Base-by-base conservation (phyloP, 2,888 invertebrate genomes). In the Aelia acuminata region DNA sequence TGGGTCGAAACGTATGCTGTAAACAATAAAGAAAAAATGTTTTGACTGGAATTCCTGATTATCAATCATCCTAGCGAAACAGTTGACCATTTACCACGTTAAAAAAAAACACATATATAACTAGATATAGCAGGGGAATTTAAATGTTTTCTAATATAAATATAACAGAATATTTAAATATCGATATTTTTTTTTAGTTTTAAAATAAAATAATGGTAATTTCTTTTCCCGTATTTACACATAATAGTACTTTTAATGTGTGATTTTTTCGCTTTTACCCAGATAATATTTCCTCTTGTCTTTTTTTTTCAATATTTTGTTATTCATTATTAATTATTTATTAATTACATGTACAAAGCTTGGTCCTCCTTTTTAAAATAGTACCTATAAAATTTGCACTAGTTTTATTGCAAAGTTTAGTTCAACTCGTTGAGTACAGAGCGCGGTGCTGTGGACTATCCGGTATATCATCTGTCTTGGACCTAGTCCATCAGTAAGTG, bases 401-500 rank as follows among this genome's bases (percentile, higher is more conserved):
- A 1, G 43, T n/a, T 43, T 80, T 80, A 43, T 80, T 80, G 80
- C 80, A 80, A 80, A 43, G 15, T 11, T n/a, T 80, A 80, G 80
- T 80, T 80, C 13, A 47, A 43, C 80, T n/a, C 13, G 43, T 4
- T 80, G 43, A 47, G 15, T 20, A 43, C 80, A 80, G 80, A 80
- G 80, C 43, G 80, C 80, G 43, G 43, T 43, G 80, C 22, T 3
- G 39, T 47, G 13, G 43, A 80, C 43, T 22, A 47, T 11, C 11
- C n/a, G 43, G 43, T 80, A 80, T 80, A 80, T 80, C 80, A 80
- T 80, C 80, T 43, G 43, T 47, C n/a, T 43, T 80, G 80, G 80
- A 80, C 47, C 43, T 80, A 43, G n/a, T n/a, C 39, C 80, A 43
- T 80, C 80, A 80, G 80, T 80, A 13, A 80, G 80, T 80, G 80